These are phyloP conservation scores for Centropristis striata DNA, from an alignment of 2,113 vertebrate species.

Conservation along the genomic window DNA sequence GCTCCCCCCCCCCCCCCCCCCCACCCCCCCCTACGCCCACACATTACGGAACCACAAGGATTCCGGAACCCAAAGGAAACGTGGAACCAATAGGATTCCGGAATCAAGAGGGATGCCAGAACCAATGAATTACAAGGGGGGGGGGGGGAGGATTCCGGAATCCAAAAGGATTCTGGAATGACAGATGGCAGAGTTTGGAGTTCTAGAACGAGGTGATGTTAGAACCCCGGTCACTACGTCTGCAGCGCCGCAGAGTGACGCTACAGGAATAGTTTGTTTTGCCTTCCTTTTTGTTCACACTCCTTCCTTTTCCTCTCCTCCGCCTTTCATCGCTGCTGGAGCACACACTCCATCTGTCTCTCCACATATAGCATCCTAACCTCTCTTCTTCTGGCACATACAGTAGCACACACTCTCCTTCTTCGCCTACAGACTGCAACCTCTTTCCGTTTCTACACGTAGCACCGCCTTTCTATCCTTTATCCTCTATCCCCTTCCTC, in stretches of 20 bases:
- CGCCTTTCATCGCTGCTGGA: conserved; percentile 39
- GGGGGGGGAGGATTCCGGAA: too few species aligned
- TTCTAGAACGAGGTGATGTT: neutral
- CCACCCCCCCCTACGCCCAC: neutral
- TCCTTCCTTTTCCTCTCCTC: conserved; percentile 11
- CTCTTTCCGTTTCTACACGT: conserved; percentile 27
- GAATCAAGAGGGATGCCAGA: neutral
- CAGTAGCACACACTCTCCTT: conserved; percentile 27
- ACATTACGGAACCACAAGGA: neutral
- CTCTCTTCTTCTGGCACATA: conserved; percentile 31
- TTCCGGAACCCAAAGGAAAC: neutral
- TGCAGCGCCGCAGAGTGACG: conserved; percentile 3
- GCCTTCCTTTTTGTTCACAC: conserved; percentile 18
- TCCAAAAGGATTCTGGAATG: neutral
- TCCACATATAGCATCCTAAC: conserved; percentile 17
- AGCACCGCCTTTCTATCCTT: conserved; percentile 2
- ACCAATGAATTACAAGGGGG: neutral
- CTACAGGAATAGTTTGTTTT: conserved; percentile 4
- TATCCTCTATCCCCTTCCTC: neutral
- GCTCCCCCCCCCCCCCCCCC: neutral
- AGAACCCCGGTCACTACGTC: neutral
- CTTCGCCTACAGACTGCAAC: neutral
- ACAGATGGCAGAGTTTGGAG: neutral
- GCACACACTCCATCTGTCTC: conserved; percentile 50
- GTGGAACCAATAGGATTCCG: neutral